Conservation (phyloP, 1,140 invertebrate species). For the Helicoverpa armigera region DNA sequence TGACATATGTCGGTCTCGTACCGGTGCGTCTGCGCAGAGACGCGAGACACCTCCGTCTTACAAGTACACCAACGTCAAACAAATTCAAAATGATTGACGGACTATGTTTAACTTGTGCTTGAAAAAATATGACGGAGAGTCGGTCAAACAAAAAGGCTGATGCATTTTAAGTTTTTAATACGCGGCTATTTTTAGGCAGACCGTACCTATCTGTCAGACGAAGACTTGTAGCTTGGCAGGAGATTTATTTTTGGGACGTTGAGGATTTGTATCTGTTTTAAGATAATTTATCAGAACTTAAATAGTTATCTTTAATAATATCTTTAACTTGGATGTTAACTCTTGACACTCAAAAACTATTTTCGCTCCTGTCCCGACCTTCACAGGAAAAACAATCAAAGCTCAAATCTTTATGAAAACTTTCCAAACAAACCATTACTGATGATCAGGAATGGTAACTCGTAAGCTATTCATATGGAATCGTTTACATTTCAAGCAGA, state of each 20-base stretch:
- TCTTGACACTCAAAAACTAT: too few relatives aligned
- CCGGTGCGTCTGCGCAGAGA: constrained; percentile 47
- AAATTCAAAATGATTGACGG: constrained; percentile 2
- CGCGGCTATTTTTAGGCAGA: too few relatives aligned
- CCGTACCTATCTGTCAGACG: too few relatives aligned
- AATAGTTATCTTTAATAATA: too few relatives aligned
- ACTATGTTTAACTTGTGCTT: neutral
- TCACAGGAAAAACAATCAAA: neutral
- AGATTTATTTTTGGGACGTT: too few relatives aligned
- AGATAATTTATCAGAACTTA: too few relatives aligned
- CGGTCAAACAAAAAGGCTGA: neutral
- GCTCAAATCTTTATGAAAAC: too few relatives aligned
- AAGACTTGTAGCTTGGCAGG: too few relatives aligned
- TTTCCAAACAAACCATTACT: constrained; percentile 18
- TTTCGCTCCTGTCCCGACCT: neutral
- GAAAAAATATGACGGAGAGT: neutral
- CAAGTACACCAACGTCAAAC: neutral
- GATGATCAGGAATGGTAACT: constrained; percentile 17
- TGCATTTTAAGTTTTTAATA: too few relatives aligned
- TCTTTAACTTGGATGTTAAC: too few relatives aligned
- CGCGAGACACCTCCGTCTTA: constrained; percentile 14
- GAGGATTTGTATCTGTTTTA: too few relatives aligned
- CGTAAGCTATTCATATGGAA: constrained; percentile 35
- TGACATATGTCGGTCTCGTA: constrained; percentile 61
- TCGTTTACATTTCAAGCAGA: constrained; percentile 37